phyloP scores from a whole-genome alignment of 2,113 vertebrate genomes.

The Campylomormyrus numenius region DNA sequence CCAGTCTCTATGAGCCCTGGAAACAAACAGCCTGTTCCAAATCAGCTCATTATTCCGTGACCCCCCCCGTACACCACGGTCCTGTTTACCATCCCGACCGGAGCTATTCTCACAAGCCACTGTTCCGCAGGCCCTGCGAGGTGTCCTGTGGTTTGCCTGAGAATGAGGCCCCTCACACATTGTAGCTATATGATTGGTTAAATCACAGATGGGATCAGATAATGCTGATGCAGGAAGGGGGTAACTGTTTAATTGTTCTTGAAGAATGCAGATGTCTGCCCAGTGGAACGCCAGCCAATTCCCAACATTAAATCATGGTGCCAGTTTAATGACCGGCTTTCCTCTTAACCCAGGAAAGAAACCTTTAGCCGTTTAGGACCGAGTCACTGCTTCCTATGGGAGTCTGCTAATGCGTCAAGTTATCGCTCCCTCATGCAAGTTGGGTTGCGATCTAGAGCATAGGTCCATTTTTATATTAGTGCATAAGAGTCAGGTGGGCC shows the following conservation, averaged over 20 bases:
- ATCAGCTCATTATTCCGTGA: neutral
- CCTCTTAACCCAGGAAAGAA: neutral
- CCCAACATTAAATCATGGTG: neutral
- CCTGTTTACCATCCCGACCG: neutral
- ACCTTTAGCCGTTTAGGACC: neutral
- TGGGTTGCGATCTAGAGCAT: neutral
- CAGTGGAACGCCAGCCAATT: neutral
- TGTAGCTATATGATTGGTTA: neutral
- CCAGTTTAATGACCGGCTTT: neutral
- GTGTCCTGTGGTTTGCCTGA: neutral
- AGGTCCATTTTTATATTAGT: neutral
- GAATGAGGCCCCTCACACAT: neutral
- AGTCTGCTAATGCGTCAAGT: neutral
- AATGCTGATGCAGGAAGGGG: neutral
- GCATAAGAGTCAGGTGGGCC: slow-evolving; percentile 8
- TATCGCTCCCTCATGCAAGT: neutral
- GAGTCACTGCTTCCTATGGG: neutral
- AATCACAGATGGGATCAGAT: neutral
- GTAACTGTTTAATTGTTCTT: slow-evolving; percentile 10
- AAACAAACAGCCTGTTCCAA: neutral
- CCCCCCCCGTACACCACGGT: neutral
- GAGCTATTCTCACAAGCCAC: neutral
- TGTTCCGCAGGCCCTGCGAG: neutral
- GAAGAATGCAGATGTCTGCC: neutral
- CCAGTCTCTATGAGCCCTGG: neutral